Percentiles rank a stretch among this genome's conserved stretches.
Conservation (phyloP, 2,113 vertebrate species). For the Melanostigma gelatinosum region DNA sequence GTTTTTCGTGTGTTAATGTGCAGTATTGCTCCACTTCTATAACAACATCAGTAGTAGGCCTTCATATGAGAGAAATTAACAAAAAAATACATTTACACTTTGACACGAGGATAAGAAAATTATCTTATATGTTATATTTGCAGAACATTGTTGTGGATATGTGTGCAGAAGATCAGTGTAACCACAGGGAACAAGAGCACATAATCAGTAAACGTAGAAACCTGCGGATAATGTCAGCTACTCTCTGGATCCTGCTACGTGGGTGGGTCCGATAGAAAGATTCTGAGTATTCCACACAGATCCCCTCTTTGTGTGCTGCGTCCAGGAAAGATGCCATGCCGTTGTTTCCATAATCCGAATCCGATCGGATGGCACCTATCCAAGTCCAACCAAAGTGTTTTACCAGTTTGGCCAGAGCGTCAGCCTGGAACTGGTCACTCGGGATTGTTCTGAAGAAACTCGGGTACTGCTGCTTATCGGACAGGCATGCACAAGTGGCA, state of each 20-base stretch:
- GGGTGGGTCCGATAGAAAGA: not conserved
- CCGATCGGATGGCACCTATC: slow-evolving; percentile 80
- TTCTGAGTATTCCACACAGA: slow-evolving; percentile 75
- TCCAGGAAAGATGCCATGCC: slow-evolving; percentile 77
- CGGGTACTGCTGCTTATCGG: slow-evolving; percentile 77
- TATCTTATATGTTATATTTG: not conserved
- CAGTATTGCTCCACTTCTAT: too few species aligned
- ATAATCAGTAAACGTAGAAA: not conserved
- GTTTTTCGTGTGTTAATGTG: too few species aligned
- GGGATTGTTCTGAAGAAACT: slow-evolving; percentile 82
- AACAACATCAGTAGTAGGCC: too few species aligned
- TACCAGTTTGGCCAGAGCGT: slow-evolving; percentile 73
- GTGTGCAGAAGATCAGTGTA: not conserved
- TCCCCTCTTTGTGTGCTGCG: slow-evolving; percentile 67
- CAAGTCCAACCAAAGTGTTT: slow-evolving; percentile 83
- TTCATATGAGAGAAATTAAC: too few species aligned
- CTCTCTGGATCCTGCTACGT: not conserved
- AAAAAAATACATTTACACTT: not conserved
- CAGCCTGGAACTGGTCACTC: slow-evolving; percentile 81
- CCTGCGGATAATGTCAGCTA: slow-evolving; percentile 64
- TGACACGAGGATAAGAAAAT: not conserved
- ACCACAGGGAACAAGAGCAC: not conserved
- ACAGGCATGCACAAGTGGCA: slow-evolving; percentile 80
- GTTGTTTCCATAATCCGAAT: slow-evolving; percentile 82
- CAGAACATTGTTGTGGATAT: not conserved